A percentile compares a stretch with the other conserved stretches of the same genome.
phyloP scores from a whole-genome alignment of 2,113 vertebrate genomes.

The Perognathus longimembris region DNA sequence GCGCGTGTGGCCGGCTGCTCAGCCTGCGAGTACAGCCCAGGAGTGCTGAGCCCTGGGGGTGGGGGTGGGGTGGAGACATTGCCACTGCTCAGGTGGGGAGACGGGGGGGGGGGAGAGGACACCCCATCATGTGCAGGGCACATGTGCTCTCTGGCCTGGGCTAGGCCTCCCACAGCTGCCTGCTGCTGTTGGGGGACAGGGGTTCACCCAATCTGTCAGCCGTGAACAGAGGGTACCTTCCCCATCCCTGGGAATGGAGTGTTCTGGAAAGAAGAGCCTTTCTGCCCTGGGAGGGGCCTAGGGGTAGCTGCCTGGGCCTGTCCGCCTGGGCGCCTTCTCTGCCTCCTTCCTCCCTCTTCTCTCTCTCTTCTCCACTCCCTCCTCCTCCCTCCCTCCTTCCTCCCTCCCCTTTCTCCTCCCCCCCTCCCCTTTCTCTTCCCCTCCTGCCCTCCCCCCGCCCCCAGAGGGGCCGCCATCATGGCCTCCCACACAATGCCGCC shows the following conservation, averaged over 20 bases:
- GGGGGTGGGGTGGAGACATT: not conserved
- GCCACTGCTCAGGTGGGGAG: not conserved
- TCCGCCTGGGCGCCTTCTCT: not conserved
- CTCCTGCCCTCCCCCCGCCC: too few relatives aligned
- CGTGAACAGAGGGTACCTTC: too few relatives aligned
- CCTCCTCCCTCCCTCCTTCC: too few relatives aligned
- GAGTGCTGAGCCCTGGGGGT: not conserved
- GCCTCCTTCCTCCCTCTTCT: fast-evolving
- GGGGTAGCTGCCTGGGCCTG: not conserved
- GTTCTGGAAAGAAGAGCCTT: not conserved
- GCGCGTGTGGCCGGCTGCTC: not conserved
- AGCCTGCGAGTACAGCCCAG: not conserved
- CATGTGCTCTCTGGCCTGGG: too few relatives aligned
- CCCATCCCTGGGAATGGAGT: too few relatives aligned
- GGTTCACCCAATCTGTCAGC: too few relatives aligned
- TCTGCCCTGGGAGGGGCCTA: not conserved
- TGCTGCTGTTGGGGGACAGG: too few relatives aligned
- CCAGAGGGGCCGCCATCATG: not conserved
- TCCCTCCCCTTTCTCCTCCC: fast-evolving
- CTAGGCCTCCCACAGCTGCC: too few relatives aligned
- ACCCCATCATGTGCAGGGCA: too few relatives aligned
- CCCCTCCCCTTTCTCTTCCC: fast-evolving
- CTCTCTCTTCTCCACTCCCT: too few relatives aligned
- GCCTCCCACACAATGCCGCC: slow-evolving; percentile 56
- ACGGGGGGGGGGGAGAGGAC: not conserved